Percentiles rank a stretch among this genome's conserved stretches.
These are phyloP conservation scores for Callipepla californica DNA, from an alignment of 2,113 vertebrate genomes.

Conservation along the genomic window DNA sequence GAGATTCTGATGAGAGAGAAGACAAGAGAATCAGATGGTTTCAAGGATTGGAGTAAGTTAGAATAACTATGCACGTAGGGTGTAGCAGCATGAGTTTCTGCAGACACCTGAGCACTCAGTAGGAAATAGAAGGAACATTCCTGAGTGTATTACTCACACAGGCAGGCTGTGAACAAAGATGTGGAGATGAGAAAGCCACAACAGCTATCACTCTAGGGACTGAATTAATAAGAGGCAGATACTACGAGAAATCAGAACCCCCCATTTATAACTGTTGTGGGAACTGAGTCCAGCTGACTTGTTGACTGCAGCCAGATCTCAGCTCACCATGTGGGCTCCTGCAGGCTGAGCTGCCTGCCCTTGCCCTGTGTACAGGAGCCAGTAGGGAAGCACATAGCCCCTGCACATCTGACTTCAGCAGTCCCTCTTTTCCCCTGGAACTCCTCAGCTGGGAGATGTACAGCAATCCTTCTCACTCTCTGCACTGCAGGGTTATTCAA, in stretches of 20 bases:
- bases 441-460: not conserved
- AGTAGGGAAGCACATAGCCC: not conserved
- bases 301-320: not conserved
- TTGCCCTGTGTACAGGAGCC: not conserved
- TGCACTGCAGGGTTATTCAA: not conserved
- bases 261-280: not conserved
- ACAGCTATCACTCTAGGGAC: not conserved
- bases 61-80: not conserved
- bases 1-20: not conserved
- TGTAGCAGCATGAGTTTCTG: not conserved
- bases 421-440: not conserved
- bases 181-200: not conserved
- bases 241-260: not conserved
- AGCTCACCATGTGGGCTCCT: not conserved
- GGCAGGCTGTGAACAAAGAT: not conserved
- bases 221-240: not conserved
- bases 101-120: not conserved
- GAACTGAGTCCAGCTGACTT: not conserved
- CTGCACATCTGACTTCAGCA: not conserved
- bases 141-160: not conserved
- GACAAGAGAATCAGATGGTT: not conserved
- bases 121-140: not conserved
- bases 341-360: not conserved
- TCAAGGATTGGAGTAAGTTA: not conserved
- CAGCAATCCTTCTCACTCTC: no score